Evolutionary conservation across 2,888 invertebrate genomes (phyloP), one percentile per base, ranked within the genome.

Genomic region (Arge pagana): DNA sequence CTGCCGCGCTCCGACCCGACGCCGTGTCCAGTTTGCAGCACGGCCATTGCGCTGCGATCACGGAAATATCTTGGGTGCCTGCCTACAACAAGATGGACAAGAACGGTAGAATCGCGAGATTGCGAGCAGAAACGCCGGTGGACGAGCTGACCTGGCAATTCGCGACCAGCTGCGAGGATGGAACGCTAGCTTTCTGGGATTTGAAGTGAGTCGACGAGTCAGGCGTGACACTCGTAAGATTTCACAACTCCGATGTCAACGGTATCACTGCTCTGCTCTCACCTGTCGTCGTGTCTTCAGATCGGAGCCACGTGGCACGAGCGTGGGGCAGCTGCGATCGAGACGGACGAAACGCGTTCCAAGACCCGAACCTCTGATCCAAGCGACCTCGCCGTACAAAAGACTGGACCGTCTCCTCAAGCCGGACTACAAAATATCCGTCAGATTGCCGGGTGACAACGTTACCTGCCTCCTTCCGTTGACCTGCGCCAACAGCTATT

Each of bases 171-270:
- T 82, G 86, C 19, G 79, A 83, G 56, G 90, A 90, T 68, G 89
- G 89, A 1, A 81, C 77, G 1, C 78, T 90, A 39, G 79, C 85
- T 31, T 83, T 88, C 66, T 90, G 90, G 89, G 85, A 87, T 76
- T 74, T 90, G 42, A 82, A 84, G 56, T 78, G 79, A n/a, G 77
- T 78, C 55, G n/a, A n/a, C n/a, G 30, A 31, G 11, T 30, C n/a
- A 5, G 18, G 10, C n/a, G 4, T 19, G 8, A 6, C 11, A 31
- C 21, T n/a, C 3, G 3, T 21, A 13, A n/a, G n/a, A n/a, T n/a
- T n/a, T n/a, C n/a, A n/a, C n/a, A n/a, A n/a, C n/a, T n/a, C n/a
- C n/a, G n/a, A n/a, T n/a, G n/a, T n/a, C n/a, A n/a, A n/a, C n/a
- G n/a, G 18, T 16, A 10, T n/a, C n/a, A n/a, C n/a, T n/a, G n/a